Base-by-base conservation (phyloP, 2,888 invertebrate genomes). In the Diaperis boleti region DNA sequence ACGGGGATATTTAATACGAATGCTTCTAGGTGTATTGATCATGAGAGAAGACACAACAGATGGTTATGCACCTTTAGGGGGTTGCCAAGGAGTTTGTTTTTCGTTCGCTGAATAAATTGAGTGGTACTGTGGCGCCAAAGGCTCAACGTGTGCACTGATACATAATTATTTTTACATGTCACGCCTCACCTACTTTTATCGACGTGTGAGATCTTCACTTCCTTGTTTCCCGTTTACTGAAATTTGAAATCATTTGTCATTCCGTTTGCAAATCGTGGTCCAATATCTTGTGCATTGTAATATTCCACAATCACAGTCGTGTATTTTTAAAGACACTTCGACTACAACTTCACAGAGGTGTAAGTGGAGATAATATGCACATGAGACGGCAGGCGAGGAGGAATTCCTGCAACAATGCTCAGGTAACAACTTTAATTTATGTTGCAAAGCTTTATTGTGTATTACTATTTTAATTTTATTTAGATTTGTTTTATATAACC, bases 71-170 rank as follows among this genome's bases (percentile, higher is more conserved):
- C 54, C 54, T 54, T 41, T 42, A n/a, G 54, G 54, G 54, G 54
- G 54, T 54, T 54, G 41, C 41, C 42, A 54, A 42, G 54, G 54
- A 54, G 26, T 41, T 42, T 31, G 42, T 52, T 52, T 49, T 52
- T 35, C 10, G 22, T 37, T 37, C 17, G 14, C 11, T 10, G 39
- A 33, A 26, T 39, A 13, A 52, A 33, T 44, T 44, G 31, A 47
- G 47, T 31, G 33, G 47, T 47, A 44, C 33, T 8, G 17, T 33
- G 33, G 33, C 52, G 52, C 52, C 52, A 52, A 39, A 41, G 54
- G 42, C 54, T 54, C 42, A 54, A 41, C 42, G 41, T 54, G 54
- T 42, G 54, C 42, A 54, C 29, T 54, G 54, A 31, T 42, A 54
- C 42, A 54, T 54, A 17, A 18, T 17, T 11, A 31, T 42, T 41